Conservation (phyloP, 2,888 invertebrate genomes). For the Anodontia alba region DNA sequence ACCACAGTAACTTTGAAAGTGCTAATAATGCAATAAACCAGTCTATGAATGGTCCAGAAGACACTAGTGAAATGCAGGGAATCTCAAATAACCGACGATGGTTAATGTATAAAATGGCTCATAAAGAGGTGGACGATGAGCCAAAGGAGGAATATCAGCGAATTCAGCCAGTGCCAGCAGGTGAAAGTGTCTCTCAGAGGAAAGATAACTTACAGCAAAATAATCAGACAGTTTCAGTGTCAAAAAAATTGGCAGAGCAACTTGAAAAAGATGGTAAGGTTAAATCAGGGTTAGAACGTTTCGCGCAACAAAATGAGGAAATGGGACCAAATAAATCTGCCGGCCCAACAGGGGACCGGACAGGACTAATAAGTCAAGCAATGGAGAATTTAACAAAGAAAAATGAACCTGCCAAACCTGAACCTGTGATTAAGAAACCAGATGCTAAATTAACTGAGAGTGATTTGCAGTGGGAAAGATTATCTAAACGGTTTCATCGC, state of each 20-base stretch:
- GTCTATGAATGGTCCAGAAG: constrained; percentile 33
- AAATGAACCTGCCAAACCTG: constrained; percentile 61
- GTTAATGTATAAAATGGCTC: constrained; percentile 83
- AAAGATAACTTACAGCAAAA: constrained; percentile 59
- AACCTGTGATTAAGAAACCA: constrained; percentile 85
- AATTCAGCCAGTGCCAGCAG: constrained; percentile 3
- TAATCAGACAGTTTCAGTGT: constrained; percentile 7
- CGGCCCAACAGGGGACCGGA: constrained; percentile 87
- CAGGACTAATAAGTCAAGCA: constrained; percentile 96
- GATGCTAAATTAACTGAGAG: constrained; percentile 93
- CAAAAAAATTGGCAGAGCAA: constrained; percentile 34
- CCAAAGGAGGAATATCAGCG: constrained; percentile 17
- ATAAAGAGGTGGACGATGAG: constrained; percentile 60
- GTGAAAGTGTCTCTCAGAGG: constrained; percentile 51
- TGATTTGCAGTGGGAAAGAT: constrained; percentile 97
- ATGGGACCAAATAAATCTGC: constrained; percentile 55
- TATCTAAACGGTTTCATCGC: constrained; percentile 86
- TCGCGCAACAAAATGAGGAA: constrained; percentile 53
- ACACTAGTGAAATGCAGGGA: constrained; percentile 42
- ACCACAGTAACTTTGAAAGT: constrained; percentile 61
- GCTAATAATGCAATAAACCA: constrained; percentile 70
- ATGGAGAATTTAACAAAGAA: constrained; percentile 91
- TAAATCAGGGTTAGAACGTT: constrained; percentile 64
- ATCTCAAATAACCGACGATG: constrained; percentile 83
- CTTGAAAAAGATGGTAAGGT: constrained; percentile 55